Conservation (phyloP, 2,113 vertebrate genomes). For the Lutjanus erythropterus region DNA sequence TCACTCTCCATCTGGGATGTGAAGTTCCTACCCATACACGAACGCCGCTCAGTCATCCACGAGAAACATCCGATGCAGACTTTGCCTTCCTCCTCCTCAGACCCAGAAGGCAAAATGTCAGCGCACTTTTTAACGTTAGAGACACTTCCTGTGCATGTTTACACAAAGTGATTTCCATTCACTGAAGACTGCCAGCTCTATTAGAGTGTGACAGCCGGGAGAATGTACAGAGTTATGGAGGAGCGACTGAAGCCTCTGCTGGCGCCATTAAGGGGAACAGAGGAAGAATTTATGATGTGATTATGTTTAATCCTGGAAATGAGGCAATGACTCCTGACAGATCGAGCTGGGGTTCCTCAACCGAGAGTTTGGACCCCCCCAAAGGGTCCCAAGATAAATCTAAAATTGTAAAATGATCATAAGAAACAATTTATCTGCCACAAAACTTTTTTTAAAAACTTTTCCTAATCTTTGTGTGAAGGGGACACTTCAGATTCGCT, state of each 20-base stretch:
- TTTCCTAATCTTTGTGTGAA: no score
- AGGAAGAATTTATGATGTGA: not conserved
- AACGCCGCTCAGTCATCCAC: constrained; percentile 10
- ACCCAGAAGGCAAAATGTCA: constrained; percentile 49
- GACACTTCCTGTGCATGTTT: constrained; percentile 53
- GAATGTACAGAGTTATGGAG: constrained; percentile 6
- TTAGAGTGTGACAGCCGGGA: constrained; percentile 41
- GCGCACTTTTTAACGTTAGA: constrained; percentile 20
- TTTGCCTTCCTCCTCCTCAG: constrained; percentile 17
- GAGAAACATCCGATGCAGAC: not conserved
- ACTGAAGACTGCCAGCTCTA: constrained; percentile 36
- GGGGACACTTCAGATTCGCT: no score
- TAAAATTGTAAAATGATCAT: not conserved
- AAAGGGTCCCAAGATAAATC: not conserved
- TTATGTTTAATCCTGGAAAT: constrained; percentile 18
- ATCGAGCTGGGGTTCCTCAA: not conserved
- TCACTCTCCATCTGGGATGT: constrained; percentile 52
- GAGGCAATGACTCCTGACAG: not conserved
- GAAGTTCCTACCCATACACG: constrained; percentile 24
- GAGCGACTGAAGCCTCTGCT: not conserved
- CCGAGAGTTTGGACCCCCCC: no score
- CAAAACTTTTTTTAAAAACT: no score
- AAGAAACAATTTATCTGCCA: no score
- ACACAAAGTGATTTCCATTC: constrained; percentile 44
- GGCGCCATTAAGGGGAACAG: not conserved